Evolutionary conservation across 2,888 invertebrate species (phyloP), one percentile per base, ranked within the genome.

Genomic region (Lithodes maja): DNA sequence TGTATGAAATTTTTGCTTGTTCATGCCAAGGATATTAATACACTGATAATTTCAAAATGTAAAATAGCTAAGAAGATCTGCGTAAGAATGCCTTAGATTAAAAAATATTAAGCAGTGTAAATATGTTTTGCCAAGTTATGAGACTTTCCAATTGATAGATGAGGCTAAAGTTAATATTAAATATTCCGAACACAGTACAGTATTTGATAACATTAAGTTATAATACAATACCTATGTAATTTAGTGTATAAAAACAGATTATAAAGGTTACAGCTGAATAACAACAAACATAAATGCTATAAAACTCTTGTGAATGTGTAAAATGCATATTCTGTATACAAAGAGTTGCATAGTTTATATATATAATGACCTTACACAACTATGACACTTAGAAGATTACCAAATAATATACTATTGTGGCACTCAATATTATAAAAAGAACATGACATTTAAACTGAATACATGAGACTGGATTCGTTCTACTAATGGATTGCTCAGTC

Each of bases 361-460:
- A 81, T 50, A 5, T 68, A 53, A 75, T 71, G 74, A 81, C 81
- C 86, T 77, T 86, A 77, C n/a, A 86, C 49, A 82, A 81, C 82
- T 86, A 86, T 86, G 86, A 86, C 86, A 86, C 86, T 81, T 81
- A 81, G 55, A 86, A 81, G 61, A 12, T 86, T 79, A 61, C 69
- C 77, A 52, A 82, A 55, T 71, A 86, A 82, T 80, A 86, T 74
- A 33, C 82, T 77, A 75, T 68, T 77, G 86, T 86, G 86, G 86
- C 86, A 86, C 86, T 49, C 52, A 71, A 79, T 69, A 53, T 61
- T 50, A 78, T n/a, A 78, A 61, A 61, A 52, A 79, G 77, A 69
- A 79, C 50, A 61, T 61, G 61, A 61, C 61, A 61, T 61, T 61
- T 7, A 61, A 61, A 33, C 33, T 33, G 61, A 61, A 61, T 5